Evolutionary conservation across 2,888 invertebrate species (phyloP).

Genomic region (Hydraecia micacea): DNA sequence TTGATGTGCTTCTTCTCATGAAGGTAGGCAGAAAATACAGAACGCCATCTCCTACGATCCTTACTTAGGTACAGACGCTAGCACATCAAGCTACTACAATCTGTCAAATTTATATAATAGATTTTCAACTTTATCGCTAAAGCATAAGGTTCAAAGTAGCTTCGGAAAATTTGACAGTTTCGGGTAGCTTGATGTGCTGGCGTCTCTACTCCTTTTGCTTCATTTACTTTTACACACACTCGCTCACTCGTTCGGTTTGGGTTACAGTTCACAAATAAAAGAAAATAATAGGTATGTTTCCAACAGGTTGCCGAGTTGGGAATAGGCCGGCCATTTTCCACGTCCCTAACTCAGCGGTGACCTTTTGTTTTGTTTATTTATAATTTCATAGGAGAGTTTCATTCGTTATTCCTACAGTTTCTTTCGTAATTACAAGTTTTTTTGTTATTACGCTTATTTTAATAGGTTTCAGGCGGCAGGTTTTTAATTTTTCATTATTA

Average conservation of each 20-base stretch:
- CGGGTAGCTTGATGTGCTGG: too few relatives aligned
- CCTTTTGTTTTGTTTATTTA: constrained; percentile 42
- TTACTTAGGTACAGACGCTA: too few relatives aligned
- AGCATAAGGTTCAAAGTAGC: too few relatives aligned
- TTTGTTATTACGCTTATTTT: background rate
- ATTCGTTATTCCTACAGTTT: constrained; percentile 9
- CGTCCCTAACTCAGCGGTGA: constrained; percentile 1
- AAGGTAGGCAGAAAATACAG: background rate
- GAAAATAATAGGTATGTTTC: background rate
- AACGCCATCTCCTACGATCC: background rate
- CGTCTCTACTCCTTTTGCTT: too few relatives aligned
- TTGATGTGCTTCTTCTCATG: background rate
- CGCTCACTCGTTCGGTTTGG: background rate
- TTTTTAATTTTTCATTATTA: background rate
- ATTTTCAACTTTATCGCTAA: too few relatives aligned
- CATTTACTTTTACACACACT: background rate
- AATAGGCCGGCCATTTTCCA: constrained; percentile 27
- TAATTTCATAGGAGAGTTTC: constrained; percentile 31
- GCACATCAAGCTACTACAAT: too few relatives aligned
- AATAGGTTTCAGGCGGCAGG: background rate
- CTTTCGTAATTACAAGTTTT: constrained; percentile 6
- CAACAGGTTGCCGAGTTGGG: background rate
- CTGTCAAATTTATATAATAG: too few relatives aligned
- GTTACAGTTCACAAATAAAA: background rate
- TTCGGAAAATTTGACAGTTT: too few relatives aligned